Evolutionary conservation across 2,888 invertebrate species (phyloP).

Genomic region (Sminthurides aquaticus): DNA sequence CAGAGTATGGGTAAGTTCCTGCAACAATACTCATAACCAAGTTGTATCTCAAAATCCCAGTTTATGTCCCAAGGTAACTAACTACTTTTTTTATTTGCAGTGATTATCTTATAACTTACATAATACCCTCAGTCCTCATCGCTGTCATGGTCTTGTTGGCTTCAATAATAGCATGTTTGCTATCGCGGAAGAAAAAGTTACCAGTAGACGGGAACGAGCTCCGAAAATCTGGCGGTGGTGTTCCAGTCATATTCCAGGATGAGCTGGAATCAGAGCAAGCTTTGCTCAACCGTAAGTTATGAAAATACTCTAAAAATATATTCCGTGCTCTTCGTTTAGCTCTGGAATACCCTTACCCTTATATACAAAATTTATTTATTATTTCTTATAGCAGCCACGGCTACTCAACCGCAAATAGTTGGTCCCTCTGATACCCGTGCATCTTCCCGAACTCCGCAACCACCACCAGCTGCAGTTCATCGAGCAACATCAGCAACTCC

Average conservation of each 20-base stretch:
- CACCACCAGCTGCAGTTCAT: slow-evolving; percentile 14
- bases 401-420: slow-evolving; percentile 22
- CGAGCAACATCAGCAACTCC: slow-evolving; percentile 37
- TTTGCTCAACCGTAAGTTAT: background rate
- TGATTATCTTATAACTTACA: slow-evolving; percentile 61
- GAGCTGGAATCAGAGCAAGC: slow-evolving; percentile 84
- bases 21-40: no score
- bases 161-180: slow-evolving; percentile 74
- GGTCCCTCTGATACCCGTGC: slow-evolving; percentile 17
- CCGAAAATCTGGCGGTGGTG: slow-evolving; percentile 48
- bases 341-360: no score
- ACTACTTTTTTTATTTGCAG: slow-evolving; percentile 41
- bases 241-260: slow-evolving; percentile 94
- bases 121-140: slow-evolving; percentile 81
- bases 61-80: background rate
- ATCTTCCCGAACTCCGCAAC: slow-evolving; percentile 21
- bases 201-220: slow-evolving; percentile 21
- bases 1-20: slow-evolving; percentile 12
- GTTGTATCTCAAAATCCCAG: background rate
- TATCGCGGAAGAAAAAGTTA: slow-evolving; percentile 63
- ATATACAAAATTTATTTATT: no score
- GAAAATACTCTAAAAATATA: no score
- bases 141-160: slow-evolving; percentile 80
- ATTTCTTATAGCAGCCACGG: slow-evolving; percentile 3
- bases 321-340: no score